Percentiles rank a stretch among this genome's conserved stretches.
These are phyloP conservation scores for Maniola jurtina DNA, from an alignment of 1,140 invertebrate species.

Conservation along the genomic window DNA sequence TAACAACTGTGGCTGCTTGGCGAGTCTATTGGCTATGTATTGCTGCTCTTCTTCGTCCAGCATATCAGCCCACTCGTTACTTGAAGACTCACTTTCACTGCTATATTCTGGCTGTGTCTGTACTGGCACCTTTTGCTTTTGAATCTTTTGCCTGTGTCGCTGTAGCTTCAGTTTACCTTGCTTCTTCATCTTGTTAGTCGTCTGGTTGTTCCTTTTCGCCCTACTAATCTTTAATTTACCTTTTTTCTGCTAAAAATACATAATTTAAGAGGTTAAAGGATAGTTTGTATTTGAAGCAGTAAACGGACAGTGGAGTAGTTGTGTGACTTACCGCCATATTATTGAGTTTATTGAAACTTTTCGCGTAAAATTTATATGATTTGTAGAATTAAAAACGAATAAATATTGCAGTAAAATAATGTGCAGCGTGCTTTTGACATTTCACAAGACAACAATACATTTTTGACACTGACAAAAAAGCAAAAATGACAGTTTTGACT, in stretches of 20 bases:
- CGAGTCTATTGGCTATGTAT: slow-evolving; percentile 79
- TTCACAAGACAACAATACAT: neutral
- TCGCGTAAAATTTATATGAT: slow-evolving; percentile 3
- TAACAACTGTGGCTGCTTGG: slow-evolving; percentile 59
- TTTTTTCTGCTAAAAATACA: slow-evolving; percentile 68
- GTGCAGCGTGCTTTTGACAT: slow-evolving; percentile 2
- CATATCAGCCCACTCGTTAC: slow-evolving; percentile 81
- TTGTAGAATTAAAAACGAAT: slow-evolving; percentile 5
- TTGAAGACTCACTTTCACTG: slow-evolving; percentile 68
- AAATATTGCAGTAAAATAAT: slow-evolving; percentile 10
- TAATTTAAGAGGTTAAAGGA: slow-evolving; percentile 8
- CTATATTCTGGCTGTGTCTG: slow-evolving; percentile 48
- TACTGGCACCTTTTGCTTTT: slow-evolving; percentile 65
- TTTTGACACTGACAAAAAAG: neutral
- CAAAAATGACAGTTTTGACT: neutral
- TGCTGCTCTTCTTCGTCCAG: slow-evolving; percentile 82
- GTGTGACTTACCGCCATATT: slow-evolving; percentile 60
- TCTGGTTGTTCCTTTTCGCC: slow-evolving; percentile 82
- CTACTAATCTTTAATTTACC: slow-evolving; percentile 80
- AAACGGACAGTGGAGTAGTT: neutral
- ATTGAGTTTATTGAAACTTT: slow-evolving; percentile 9
- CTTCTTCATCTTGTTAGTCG: slow-evolving; percentile 80
- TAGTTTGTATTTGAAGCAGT: neutral
- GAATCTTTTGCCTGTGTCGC: slow-evolving; percentile 65
- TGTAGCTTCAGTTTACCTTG: slow-evolving; percentile 81